Base-by-base conservation (phyloP, 2,113 vertebrate genomes). In the Tor tambroides region DNA sequence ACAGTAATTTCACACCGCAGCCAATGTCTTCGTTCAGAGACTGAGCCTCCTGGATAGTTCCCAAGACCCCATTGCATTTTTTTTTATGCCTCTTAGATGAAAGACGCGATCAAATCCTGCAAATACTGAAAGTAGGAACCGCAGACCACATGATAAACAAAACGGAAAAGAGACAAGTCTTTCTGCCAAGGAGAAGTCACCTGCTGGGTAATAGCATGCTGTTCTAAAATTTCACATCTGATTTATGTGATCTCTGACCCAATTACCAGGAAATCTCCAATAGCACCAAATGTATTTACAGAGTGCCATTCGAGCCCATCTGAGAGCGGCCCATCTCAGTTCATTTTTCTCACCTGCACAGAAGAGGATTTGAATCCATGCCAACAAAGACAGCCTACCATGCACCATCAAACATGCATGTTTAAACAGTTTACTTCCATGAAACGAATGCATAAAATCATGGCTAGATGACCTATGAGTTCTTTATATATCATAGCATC, bases 201-300 rank as follows among this genome's bases (percentile, higher is more conserved):
- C 61, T 71, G 81, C 63, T 69, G 63, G 41, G 80, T 51, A 32
- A 83, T 15, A 35, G 28, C 81, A 83, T 10, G 11, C 63, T 8
- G 63, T 35, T 51, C 63, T 83, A 32, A 69, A 85, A 77, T 54
- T 71, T 51, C 82, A 69, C 88, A 85, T 87, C 56, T 87, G 85
- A 76, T 54, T 80, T 54, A 76, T 78, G 41, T 69, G 63, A 80
- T 87, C 76, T 76, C 63, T 59, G 74, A 89, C 51, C 43, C 56
- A 84, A 89, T 69, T 38, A 32, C 10, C 17, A 84, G 38, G 71
- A 51, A 19, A 78, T 77, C 80, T 84, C 38, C 38, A 23, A 17
- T 79, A 76, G 77, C 12, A 28, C 3, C 69, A 49, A 35, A 23
- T 63, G 41, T 74, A 51, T 67, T 81, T 81, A 80, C 56, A 38